Conservation (phyloP, 2,888 invertebrate species). For the Caenorhabditis japonica region DNA sequence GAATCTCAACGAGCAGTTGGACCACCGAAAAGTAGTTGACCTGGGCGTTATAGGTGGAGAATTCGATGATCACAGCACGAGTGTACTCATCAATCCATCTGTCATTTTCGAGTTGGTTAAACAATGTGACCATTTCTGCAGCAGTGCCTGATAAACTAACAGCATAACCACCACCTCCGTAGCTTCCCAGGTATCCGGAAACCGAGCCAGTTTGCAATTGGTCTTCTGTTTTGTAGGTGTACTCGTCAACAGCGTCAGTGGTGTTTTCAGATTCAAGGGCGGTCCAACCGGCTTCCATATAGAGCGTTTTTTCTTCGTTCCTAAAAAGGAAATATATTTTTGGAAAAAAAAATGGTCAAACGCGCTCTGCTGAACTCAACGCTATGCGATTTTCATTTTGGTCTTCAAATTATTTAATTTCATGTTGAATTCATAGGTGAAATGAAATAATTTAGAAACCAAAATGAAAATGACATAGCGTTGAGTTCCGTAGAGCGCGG, state of each 20-base stretch:
- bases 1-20: constrained; percentile 63
- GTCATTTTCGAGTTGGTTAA: constrained; percentile 77
- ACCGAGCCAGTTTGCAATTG: constrained; percentile 42
- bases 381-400: too few relatives aligned
- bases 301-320: constrained; percentile 37
- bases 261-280: constrained; percentile 15
- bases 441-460: too few relatives aligned
- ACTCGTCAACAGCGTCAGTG: constrained; percentile 40
- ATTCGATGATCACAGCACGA: constrained; percentile 80
- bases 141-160: constrained; percentile 58
- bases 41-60: constrained; percentile 80
- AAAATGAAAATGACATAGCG: too few relatives aligned
- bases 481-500: too few relatives aligned
- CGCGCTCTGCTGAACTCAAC: too few relatives aligned
- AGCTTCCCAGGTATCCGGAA: constrained; percentile 45
- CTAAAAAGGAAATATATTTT: too few relatives aligned
- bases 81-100: constrained; percentile 76
- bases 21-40: constrained; percentile 72
- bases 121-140: constrained; percentile 56
- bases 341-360: too few relatives aligned
- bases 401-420: too few relatives aligned
- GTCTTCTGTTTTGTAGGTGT: constrained; percentile 52
- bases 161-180: constrained; percentile 65
- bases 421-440: too few relatives aligned
- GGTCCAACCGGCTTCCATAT: constrained; percentile 48